phyloP scores from a whole-genome alignment of 92 coral and sea anemone genomes.

The Epizoanthus ramosus region DNA sequence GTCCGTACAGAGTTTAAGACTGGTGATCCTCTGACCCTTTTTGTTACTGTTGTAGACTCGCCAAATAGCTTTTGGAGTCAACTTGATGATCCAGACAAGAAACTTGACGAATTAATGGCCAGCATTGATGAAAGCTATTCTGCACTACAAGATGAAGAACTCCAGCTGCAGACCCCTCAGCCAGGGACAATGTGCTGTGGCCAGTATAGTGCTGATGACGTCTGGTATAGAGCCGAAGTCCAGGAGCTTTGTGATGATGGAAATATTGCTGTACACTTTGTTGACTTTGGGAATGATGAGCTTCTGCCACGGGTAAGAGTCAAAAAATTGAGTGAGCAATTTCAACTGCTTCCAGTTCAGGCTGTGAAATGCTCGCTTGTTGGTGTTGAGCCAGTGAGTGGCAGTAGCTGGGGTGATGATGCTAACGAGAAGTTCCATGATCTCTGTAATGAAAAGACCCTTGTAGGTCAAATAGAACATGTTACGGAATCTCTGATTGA shows the following conservation, averaged over 20 bases:
- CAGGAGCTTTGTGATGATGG: constrained; percentile 48
- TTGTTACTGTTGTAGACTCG: constrained; percentile 52
- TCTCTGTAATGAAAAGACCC: constrained; percentile 50
- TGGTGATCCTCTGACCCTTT: constrained; percentile 46
- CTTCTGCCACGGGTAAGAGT: constrained; percentile 52
- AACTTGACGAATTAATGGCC: constrained; percentile 52
- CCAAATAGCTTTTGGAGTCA: constrained; percentile 76
- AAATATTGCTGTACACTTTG: constrained; percentile 65
- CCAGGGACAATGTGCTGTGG: constrained; percentile 74
- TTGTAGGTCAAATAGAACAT: constrained; percentile 13
- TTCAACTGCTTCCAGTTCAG: constrained; percentile 70
- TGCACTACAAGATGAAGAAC: constrained; percentile 62
- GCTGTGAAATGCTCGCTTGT: constrained; percentile 60
- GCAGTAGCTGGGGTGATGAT: constrained; percentile 44
- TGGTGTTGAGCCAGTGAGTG: constrained; percentile 58
- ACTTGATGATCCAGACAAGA: constrained; percentile 39
- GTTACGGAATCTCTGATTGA: not conserved
- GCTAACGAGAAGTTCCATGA: constrained; percentile 50
- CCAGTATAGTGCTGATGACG: constrained; percentile 70
- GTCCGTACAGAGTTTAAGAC: constrained; percentile 25
- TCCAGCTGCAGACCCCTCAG: constrained; percentile 41
- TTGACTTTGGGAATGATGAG: constrained; percentile 82
- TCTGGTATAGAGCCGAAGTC: constrained; percentile 85
- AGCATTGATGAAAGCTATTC: constrained; percentile 52
- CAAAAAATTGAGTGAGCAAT: constrained; percentile 62